Conservation (phyloP, 2,113 vertebrate genomes). For the Muntiacus muntjak region DNA sequence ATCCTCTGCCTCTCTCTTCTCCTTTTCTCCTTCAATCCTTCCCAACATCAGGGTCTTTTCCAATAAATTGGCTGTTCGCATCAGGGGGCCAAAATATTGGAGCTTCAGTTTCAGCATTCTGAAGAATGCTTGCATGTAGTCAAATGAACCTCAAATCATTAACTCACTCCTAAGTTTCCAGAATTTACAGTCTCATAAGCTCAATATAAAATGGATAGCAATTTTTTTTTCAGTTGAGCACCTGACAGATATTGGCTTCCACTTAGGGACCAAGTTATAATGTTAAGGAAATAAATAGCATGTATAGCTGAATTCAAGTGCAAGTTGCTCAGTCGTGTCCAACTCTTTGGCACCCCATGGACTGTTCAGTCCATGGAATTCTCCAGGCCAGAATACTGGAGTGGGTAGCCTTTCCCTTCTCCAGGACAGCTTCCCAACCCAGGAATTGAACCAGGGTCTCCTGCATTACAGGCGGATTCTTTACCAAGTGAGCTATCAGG, state of each 20-base stretch:
- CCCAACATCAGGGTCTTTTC: neutral
- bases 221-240: neutral
- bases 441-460: neutral
- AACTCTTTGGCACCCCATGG: neutral
- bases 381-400: neutral
- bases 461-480: neutral
- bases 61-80: neutral
- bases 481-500: neutral
- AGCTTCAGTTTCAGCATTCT: neutral
- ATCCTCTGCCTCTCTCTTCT: neutral
- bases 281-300: neutral
- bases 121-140: neutral
- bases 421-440: neutral
- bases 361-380: neutral
- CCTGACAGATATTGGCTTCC: neutral
- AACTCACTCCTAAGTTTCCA: neutral
- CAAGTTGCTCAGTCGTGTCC: neutral
- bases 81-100: neutral
- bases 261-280: neutral
- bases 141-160: neutral
- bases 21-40: neutral
- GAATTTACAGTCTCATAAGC: neutral
- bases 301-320: neutral
- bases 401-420: neutral
- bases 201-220: neutral